phyloP scores from a whole-genome alignment of 2,888 invertebrate genomes.

The Drosophila antonietae region DNA sequence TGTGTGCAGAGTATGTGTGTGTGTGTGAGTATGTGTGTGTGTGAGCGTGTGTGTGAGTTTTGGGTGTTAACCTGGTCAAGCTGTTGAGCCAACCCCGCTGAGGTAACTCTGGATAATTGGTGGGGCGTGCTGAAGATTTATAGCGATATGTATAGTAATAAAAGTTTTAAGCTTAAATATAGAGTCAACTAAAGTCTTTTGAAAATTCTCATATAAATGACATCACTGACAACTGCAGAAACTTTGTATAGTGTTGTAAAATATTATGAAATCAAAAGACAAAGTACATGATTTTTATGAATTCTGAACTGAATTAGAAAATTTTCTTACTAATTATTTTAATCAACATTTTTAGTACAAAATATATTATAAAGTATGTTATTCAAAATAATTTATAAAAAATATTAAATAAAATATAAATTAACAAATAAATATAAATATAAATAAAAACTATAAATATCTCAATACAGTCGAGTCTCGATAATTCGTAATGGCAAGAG shows the following conservation, averaged over 20 bases:
- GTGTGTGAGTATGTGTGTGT: neutral
- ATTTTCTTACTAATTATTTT: too few relatives aligned
- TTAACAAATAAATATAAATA: neutral
- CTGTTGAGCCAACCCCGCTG: conserved; percentile 7
- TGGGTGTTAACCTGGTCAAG: conserved; percentile 30
- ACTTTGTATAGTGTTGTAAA: neutral
- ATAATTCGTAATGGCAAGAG: too few relatives aligned
- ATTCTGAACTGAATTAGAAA: too few relatives aligned
- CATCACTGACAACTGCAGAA: neutral
- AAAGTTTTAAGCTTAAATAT: conserved; percentile 17
- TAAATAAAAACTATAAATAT: too few relatives aligned
- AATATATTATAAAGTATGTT: neutral
- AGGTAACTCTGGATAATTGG: conserved; percentile 11
- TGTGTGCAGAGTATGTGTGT: neutral
- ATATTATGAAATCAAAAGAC: neutral
- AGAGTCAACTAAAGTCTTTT: neutral
- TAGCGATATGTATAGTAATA: conserved; percentile 13
- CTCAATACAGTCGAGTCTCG: too few relatives aligned
- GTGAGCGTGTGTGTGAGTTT: conserved; percentile 12
- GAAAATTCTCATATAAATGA: neutral
- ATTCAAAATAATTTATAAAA: neutral
- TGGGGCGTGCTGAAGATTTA: conserved; percentile 28
- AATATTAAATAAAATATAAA: too few relatives aligned
- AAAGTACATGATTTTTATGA: neutral
- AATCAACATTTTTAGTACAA: too few relatives aligned